phyloP scores from a whole-genome alignment of 1,140 invertebrate genomes.

The Drosophila repletoides region DNA sequence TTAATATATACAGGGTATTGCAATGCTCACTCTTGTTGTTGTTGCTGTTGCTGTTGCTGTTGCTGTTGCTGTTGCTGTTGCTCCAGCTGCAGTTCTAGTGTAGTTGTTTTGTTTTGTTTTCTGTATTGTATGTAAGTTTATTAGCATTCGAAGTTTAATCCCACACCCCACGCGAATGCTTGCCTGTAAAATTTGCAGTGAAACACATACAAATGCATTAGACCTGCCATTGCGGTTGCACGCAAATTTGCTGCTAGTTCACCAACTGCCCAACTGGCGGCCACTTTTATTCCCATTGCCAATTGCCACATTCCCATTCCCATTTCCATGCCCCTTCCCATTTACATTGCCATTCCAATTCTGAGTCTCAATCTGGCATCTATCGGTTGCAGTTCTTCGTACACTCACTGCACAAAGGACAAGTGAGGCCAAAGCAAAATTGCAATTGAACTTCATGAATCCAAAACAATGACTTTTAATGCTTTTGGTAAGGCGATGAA shows the following conservation, averaged over 20 bases:
- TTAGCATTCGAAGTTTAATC: conserved; percentile 19
- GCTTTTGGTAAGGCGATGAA: neutral
- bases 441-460: conserved; percentile 4
- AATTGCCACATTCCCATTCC: conserved; percentile 12
- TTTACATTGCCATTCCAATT: neutral
- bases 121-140: neutral
- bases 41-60: conserved; percentile 8
- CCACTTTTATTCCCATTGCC: conserved; percentile 9
- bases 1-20: neutral
- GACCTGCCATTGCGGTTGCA: conserved; percentile 38
- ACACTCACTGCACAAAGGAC: neutral
- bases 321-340: neutral
- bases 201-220: conserved; percentile 6
- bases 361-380: too few relatives aligned
- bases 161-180: neutral
- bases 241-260: conserved; percentile 42
- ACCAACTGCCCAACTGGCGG: conserved; percentile 24
- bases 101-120: conserved; percentile 11
- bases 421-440: neutral
- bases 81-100: too few relatives aligned
- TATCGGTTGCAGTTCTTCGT: neutral
- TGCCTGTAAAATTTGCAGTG: conserved; percentile 28
- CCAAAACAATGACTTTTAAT: conserved; percentile 13
- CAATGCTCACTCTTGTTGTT: neutral
- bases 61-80: conserved; percentile 10